These are phyloP conservation scores for Peromyscus aztecus DNA, from an alignment of 2,797 vertebrate species.

Conservation along the genomic window DNA sequence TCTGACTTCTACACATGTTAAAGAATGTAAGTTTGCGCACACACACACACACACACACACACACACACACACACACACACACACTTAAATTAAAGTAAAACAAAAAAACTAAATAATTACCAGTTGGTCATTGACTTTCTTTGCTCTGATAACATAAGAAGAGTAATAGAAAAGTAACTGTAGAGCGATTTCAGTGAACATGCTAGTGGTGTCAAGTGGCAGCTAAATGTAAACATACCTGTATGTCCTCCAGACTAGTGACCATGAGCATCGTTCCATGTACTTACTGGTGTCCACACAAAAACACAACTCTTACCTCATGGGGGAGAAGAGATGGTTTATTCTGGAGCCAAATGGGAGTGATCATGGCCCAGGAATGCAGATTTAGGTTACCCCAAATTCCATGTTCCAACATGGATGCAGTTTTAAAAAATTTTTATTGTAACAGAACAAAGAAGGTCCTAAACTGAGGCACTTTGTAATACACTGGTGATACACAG, in stretches of 20 bases:
- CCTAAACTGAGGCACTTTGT: background rate
- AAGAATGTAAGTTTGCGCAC: background rate
- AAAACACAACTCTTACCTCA: background rate
- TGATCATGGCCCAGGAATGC: background rate
- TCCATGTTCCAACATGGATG: background rate
- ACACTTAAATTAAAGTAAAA: background rate
- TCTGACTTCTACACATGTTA: background rate
- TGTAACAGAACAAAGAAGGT: background rate
- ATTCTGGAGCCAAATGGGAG: background rate
- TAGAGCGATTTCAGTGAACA: background rate
- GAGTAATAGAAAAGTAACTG: constrained; percentile 10
- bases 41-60: no score
- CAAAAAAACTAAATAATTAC: constrained; percentile 43
- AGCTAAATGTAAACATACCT: background rate
- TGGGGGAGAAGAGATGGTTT: background rate
- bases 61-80: no score
- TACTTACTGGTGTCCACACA: background rate
- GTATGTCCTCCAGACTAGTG: background rate
- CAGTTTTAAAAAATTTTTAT: background rate
- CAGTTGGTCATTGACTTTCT: constrained; percentile 24
- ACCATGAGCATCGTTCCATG: background rate
- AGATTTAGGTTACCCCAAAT: background rate
- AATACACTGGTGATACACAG: background rate
- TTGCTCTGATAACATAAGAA: background rate
- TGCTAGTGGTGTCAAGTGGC: background rate